A percentile compares a stretch with the other conserved stretches of the same genome.
Evolutionary conservation across 2,113 vertebrate species (phyloP).

Genomic region (Colinus virginianus): DNA sequence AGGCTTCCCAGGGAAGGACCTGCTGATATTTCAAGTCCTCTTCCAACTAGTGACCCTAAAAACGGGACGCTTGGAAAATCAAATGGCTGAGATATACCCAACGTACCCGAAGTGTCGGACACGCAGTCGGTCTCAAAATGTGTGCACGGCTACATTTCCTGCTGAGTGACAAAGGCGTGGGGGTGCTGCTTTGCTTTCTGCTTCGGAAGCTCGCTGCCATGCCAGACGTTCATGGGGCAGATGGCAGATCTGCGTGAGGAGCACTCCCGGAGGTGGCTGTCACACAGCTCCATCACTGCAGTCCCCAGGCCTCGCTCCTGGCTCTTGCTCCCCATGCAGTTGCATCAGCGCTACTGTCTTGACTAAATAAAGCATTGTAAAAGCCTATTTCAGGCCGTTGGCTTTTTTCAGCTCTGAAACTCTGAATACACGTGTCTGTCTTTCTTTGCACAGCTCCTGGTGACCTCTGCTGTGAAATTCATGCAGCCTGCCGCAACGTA

Average conservation of each 20-base stretch:
- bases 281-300: not conserved
- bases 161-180: not conserved
- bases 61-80: not conserved
- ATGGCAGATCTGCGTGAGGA: not conserved
- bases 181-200: not conserved
- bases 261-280: not conserved
- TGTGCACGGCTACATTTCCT: not conserved
- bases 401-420: not conserved
- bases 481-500: not conserved
- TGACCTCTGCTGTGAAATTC: not conserved
- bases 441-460: not conserved
- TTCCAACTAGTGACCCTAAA: not conserved
- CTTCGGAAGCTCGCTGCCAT: not conserved
- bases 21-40: not conserved
- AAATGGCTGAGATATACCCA: not conserved
- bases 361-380: not conserved
- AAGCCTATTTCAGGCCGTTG: not conserved
- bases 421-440: not conserved
- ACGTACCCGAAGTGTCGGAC: fast-evolving
- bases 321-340: not conserved
- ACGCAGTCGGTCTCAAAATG: not conserved
- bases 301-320: not conserved
- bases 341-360: not conserved
- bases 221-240: not conserved
- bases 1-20: not conserved